Conservation (phyloP, 1,140 invertebrate species). For the Eciton burchellii region DNA sequence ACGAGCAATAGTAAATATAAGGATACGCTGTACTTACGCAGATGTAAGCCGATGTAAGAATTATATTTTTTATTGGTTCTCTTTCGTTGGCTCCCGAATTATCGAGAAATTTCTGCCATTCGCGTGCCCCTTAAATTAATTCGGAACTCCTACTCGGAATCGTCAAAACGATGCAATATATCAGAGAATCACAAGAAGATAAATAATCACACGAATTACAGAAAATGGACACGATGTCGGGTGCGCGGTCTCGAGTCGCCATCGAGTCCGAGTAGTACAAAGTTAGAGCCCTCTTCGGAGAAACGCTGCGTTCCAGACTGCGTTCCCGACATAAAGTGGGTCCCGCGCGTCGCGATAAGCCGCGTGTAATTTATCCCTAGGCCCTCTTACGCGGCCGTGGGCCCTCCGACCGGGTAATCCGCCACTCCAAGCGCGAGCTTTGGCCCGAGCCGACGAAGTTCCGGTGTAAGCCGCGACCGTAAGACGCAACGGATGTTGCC, state of each 20-base stretch:
- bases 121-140: neutral
- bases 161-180: too few relatives aligned
- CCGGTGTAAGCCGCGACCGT: slow-evolving; percentile 47
- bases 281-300: neutral
- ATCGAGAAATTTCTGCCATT: slow-evolving; percentile 30
- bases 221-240: too few relatives aligned
- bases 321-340: neutral
- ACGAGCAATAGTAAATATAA: slow-evolving; percentile 42
- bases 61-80: slow-evolving; percentile 15
- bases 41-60: slow-evolving; percentile 26
- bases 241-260: neutral
- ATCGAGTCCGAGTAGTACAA: too few relatives aligned
- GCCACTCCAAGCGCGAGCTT: slow-evolving; percentile 18
- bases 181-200: too few relatives aligned
- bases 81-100: slow-evolving; percentile 25
- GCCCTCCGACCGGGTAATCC: slow-evolving; percentile 35
- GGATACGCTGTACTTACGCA: slow-evolving; percentile 29
- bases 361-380: slow-evolving; percentile 2
- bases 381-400: slow-evolving; percentile 31
- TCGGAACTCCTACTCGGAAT: neutral
- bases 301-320: neutral
- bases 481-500: slow-evolving; percentile 50
- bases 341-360: slow-evolving; percentile 5
- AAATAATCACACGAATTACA: too few relatives aligned
- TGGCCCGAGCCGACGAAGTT: slow-evolving; percentile 33